These are phyloP conservation scores for Aphaenogaster rudis DNA, from an alignment of 1,140 invertebrate genomes.

Conservation along the genomic window DNA sequence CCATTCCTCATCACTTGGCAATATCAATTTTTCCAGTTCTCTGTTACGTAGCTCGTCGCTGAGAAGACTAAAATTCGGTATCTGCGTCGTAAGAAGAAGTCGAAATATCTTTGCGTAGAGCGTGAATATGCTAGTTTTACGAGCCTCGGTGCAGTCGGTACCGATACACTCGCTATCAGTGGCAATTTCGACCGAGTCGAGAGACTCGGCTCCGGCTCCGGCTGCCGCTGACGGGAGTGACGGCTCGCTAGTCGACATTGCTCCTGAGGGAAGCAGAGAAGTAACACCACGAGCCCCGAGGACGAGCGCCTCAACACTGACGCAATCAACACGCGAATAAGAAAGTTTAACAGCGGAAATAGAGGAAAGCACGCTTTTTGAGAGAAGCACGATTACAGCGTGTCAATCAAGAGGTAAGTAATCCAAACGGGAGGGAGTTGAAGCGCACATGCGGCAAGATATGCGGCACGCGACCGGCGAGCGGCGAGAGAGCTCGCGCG, in stretches of 20 bases:
- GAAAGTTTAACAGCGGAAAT: not conserved
- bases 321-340: not conserved
- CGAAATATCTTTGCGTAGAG: slow-evolving; percentile 82
- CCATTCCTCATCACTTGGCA: slow-evolving; percentile 92
- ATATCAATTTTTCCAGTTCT: slow-evolving; percentile 83
- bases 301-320: not conserved
- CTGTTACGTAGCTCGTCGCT: slow-evolving; percentile 62
- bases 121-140: slow-evolving; percentile 75
- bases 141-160: not conserved
- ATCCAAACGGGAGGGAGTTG: not conserved
- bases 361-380: not conserved
- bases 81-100: slow-evolving; percentile 76
- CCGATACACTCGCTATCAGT: not conserved
- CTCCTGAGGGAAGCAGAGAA: not conserved
- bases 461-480: not conserved
- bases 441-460: not conserved
- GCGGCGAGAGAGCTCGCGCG: too few species aligned
- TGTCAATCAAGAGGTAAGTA: slow-evolving; percentile 26
- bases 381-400: not conserved
- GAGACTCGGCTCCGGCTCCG: not conserved
- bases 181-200: not conserved
- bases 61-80: slow-evolving; percentile 41
- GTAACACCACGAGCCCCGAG: too few species aligned
- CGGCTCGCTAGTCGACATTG: not conserved
- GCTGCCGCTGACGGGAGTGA: too few species aligned